phyloP scores from a whole-genome alignment of 2,888 invertebrate species.

The Ophioninae sp. region DNA sequence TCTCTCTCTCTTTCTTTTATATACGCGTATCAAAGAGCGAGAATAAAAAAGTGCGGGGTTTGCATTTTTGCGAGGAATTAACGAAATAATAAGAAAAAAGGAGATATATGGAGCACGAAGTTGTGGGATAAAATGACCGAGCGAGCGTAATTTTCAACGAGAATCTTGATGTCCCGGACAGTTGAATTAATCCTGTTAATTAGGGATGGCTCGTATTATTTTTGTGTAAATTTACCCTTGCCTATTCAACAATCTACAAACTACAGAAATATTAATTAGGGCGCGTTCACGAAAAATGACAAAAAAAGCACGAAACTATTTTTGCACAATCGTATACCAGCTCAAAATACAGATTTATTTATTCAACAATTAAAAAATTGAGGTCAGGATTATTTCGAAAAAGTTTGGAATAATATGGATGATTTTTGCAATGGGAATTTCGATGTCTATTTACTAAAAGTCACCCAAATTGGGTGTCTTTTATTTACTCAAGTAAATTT shows the following conservation, averaged over 20 bases:
- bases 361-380: not conserved
- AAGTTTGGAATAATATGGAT: not conserved
- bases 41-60: slow-evolving; percentile 56
- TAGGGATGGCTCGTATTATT: not conserved
- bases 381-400: not conserved
- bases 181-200: not conserved
- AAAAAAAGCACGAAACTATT: not conserved
- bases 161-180: slow-evolving; percentile 10
- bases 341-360: not conserved
- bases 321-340: not conserved
- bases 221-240: not conserved
- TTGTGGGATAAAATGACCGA: slow-evolving; percentile 7
- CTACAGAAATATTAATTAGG: not conserved
- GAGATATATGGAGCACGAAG: slow-evolving; percentile 5
- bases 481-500: too few species aligned
- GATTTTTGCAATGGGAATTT: not conserved
- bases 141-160: not conserved
- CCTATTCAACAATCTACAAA: not conserved
- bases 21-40: slow-evolving; percentile 9
- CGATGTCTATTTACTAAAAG: too few species aligned
- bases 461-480: too few species aligned
- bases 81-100: slow-evolving; percentile 38
- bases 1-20: not conserved
- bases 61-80: slow-evolving; percentile 62
- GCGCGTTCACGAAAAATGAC: not conserved